phyloP scores from a whole-genome alignment of 2,888 invertebrate species.

The Dione vanillae region DNA sequence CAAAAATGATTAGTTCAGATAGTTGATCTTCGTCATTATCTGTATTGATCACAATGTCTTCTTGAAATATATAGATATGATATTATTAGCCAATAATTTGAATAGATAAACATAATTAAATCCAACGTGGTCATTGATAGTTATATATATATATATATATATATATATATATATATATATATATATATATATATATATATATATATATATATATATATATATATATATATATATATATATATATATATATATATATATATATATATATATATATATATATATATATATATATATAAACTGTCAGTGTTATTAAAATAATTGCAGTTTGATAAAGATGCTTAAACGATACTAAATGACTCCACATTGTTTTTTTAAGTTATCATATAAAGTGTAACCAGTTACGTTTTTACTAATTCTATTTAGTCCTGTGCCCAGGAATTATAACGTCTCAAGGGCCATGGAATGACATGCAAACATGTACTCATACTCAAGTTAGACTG shows the following conservation, averaged over 20 bases:
- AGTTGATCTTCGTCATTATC: conserved; percentile 29
- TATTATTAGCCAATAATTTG: not conserved
- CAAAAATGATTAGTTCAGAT: conserved; percentile 17
- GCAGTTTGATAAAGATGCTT: not conserved
- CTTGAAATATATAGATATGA: conserved; percentile 8
- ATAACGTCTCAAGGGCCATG: too few species aligned
- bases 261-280: too few species aligned
- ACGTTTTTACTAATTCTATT: too few species aligned
- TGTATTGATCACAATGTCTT: conserved; percentile 15
- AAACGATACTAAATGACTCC: not conserved
- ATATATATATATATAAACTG: too few species aligned
- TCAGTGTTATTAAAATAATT: not conserved
- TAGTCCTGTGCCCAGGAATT: too few species aligned
- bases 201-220: too few species aligned
- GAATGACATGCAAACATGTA: too few species aligned
- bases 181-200: too few species aligned
- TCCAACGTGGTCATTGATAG: not conserved
- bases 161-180: too few species aligned
- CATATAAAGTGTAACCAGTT: not conserved
- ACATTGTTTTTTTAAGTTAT: not conserved
- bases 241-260: too few species aligned
- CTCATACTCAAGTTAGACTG: too few species aligned
- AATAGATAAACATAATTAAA: conserved; percentile 4
- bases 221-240: too few species aligned
- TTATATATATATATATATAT: not conserved